Conservation (phyloP, 2,888 invertebrate genomes). For the Phytoseiulus persimilis region DNA sequence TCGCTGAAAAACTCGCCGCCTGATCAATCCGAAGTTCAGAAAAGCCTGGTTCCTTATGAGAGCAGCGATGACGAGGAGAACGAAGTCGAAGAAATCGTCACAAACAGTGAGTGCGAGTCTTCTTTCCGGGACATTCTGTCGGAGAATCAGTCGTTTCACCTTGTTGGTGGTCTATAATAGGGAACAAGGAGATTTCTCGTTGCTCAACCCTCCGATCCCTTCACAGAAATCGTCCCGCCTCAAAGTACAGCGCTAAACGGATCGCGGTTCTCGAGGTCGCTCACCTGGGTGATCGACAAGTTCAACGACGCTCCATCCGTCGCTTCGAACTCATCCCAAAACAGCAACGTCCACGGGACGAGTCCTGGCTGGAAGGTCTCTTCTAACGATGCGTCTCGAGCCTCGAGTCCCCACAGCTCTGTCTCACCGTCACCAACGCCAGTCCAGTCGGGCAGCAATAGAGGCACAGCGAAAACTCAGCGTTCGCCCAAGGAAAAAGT, state of each 20-base stretch:
- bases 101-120: background rate
- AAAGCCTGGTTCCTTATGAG: conserved; percentile 1
- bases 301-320: conserved; percentile 20
- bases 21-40: background rate
- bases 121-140: too few relatives aligned
- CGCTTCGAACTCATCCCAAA: conserved; percentile 16
- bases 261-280: background rate
- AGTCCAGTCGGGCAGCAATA: background rate
- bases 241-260: background rate
- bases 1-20: background rate
- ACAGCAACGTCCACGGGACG: conserved; percentile 31
- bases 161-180: too few relatives aligned
- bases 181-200: too few relatives aligned
- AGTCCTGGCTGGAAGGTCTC: conserved; percentile 20
- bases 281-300: conserved; percentile 18
- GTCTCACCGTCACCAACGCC: background rate
- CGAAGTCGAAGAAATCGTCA: background rate
- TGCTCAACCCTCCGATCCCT: background rate
- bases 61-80: conserved; percentile 10
- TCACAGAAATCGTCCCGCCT: background rate
- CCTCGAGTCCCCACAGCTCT: background rate
- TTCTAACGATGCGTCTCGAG: background rate
- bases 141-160: too few relatives aligned
- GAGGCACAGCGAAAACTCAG: background rate
- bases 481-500: background rate